These are phyloP conservation scores for Pterocles gutturalis DNA, from an alignment of 2,113 vertebrate genomes.

Conservation along the genomic window DNA sequence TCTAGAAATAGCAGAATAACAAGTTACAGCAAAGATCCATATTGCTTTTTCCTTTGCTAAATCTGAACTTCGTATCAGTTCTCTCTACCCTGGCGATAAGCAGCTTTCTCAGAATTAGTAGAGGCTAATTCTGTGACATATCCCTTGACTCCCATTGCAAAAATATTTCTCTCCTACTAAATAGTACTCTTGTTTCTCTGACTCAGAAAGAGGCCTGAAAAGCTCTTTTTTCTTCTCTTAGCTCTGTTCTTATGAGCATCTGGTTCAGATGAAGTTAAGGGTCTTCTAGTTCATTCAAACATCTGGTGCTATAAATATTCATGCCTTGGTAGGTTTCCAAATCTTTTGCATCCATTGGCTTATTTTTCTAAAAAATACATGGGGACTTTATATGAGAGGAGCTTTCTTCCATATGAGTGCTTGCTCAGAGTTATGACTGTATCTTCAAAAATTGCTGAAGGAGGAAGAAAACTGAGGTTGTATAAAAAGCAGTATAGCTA, in stretches of 20 bases:
- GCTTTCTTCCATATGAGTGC: neutral
- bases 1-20: neutral
- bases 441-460: neutral
- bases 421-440: neutral
- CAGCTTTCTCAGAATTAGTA: neutral
- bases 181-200: neutral
- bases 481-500: neutral
- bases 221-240: neutral
- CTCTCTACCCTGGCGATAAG: neutral
- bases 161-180: neutral
- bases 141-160: neutral
- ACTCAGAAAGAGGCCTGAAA: neutral
- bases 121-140: neutral
- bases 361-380: neutral
- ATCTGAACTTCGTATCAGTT: neutral
- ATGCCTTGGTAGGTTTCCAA: neutral
- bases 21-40: neutral
- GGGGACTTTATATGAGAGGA: neutral
- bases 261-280: constrained; percentile 9
- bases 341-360: neutral
- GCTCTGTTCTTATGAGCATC: neutral
- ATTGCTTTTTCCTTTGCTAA: neutral
- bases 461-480: neutral
- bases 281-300: neutral
- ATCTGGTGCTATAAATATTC: constrained; percentile 22